Conservation (phyloP, 2,797 vertebrate genomes). For the Arremon brunneinucha region DNA sequence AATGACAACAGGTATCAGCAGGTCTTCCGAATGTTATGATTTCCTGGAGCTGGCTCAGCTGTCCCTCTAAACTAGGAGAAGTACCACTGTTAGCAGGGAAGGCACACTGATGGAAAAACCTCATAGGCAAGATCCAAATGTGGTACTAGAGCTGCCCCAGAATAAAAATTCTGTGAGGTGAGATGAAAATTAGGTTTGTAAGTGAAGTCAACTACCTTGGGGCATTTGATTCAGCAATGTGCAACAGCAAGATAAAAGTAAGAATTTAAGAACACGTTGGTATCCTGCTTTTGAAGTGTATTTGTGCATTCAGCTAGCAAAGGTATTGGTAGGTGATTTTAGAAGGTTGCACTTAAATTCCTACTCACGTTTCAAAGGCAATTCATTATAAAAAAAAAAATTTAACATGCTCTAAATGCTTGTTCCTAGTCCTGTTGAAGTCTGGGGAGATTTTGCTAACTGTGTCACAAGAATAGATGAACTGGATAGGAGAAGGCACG, state of each 20-base stretch:
- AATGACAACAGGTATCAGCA: neutral
- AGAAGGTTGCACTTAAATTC: neutral
- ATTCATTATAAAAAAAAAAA: neutral
- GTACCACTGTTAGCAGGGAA: neutral
- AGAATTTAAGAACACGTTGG: neutral
- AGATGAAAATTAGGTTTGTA: neutral
- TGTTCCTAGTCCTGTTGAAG: neutral
- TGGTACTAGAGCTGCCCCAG: neutral
- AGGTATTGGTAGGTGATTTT: neutral
- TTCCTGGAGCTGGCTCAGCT: neutral
- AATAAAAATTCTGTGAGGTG: neutral
- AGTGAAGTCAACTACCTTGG: neutral
- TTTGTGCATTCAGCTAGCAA: constrained; percentile 40
- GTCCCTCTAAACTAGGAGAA: neutral
- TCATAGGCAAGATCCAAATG: neutral
- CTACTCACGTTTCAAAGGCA: neutral
- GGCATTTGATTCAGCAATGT: constrained; percentile 27
- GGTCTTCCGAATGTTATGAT: neutral
- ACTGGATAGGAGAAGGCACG: neutral
- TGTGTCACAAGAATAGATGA: neutral
- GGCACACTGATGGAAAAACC: neutral
- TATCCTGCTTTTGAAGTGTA: constrained; percentile 45
- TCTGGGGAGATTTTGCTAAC: neutral
- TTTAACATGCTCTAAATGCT: neutral
- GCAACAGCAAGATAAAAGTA: constrained; percentile 50